A percentile compares a stretch with the other conserved stretches of the same genome.
Conservation (phyloP, 2,888 invertebrate species). For the Himalopsyche tibetana region DNA sequence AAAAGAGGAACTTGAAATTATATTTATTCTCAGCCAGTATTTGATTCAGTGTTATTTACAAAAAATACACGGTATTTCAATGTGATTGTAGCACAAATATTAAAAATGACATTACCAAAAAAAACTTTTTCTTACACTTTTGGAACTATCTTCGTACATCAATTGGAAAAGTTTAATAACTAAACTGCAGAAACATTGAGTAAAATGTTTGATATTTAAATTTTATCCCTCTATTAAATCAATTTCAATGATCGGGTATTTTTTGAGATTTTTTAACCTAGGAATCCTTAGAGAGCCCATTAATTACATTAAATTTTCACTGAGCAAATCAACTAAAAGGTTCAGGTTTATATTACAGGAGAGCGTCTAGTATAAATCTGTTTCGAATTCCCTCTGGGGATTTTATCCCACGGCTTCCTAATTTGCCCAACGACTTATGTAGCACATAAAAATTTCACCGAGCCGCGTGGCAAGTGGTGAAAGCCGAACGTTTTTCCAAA, state of each 20-base stretch:
- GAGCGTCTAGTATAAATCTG: slow-evolving; percentile 22
- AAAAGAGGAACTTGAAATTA: no score
- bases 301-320: slow-evolving; percentile 20
- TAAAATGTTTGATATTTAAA: background rate
- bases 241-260: slow-evolving; percentile 5
- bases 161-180: background rate
- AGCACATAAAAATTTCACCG: slow-evolving; percentile 26
- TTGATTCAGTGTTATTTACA: no score
- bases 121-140: no score
- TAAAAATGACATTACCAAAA: background rate
- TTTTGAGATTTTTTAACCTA: background rate
- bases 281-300: background rate
- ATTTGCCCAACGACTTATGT: slow-evolving; percentile 26
- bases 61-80: no score
- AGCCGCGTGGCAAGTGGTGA: slow-evolving; percentile 4
- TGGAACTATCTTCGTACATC: no score
- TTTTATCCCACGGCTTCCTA: slow-evolving; percentile 29
- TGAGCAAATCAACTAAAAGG: slow-evolving; percentile 30
- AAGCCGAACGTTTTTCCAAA: background rate
- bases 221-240: background rate
- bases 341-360: slow-evolving; percentile 22
- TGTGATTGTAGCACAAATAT: background rate
- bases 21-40: no score
- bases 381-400: slow-evolving; percentile 5
- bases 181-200: background rate